Percentiles rank a stretch among this genome's conserved stretches.
These are phyloP conservation scores for Operophtera brumata DNA, from an alignment of 2,888 invertebrate genomes.

Conservation along the genomic window DNA sequence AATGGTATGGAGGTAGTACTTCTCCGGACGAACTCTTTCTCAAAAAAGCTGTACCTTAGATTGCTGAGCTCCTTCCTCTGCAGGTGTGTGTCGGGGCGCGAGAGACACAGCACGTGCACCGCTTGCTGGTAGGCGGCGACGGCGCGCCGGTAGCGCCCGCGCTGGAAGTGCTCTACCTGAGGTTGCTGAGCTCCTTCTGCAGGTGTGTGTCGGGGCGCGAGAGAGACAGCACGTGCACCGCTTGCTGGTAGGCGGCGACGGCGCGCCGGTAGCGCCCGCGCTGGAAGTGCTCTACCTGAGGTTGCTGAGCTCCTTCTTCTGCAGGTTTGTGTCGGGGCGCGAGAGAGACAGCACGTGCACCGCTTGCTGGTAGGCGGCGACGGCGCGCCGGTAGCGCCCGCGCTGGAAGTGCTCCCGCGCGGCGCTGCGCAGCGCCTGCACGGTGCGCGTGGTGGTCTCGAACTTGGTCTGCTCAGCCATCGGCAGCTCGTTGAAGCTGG, in stretches of 20 bases:
- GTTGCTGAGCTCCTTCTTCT: slow-evolving; percentile 43
- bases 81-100: slow-evolving; percentile 36
- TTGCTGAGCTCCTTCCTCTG: slow-evolving; percentile 48
- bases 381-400: slow-evolving; percentile 49
- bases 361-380: slow-evolving; percentile 61
- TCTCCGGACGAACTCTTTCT: too few relatives aligned
- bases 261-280: slow-evolving; percentile 49
- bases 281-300: slow-evolving; percentile 48
- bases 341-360: slow-evolving; percentile 54
- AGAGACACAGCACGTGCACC: slow-evolving; percentile 50
- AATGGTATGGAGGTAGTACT: too few relatives aligned
- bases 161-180: too few relatives aligned
- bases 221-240: slow-evolving; percentile 51
- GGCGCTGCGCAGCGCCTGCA: slow-evolving; percentile 53
- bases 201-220: slow-evolving; percentile 39
- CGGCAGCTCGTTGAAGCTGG: slow-evolving; percentile 67
- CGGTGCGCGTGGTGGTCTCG: slow-evolving; percentile 54
- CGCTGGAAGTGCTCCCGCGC: slow-evolving; percentile 52
- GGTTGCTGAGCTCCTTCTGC: slow-evolving; percentile 46
- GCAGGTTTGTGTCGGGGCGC: slow-evolving; percentile 32
- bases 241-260: slow-evolving; percentile 61
- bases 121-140: slow-evolving; percentile 63
- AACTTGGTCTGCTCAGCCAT: slow-evolving; percentile 60
- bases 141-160: slow-evolving; percentile 48
- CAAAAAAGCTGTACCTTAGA: too few relatives aligned